Conservation (phyloP, 30 jellyfish, hydroid and myxozoan species). For the Morbakka virulenta region DNA sequence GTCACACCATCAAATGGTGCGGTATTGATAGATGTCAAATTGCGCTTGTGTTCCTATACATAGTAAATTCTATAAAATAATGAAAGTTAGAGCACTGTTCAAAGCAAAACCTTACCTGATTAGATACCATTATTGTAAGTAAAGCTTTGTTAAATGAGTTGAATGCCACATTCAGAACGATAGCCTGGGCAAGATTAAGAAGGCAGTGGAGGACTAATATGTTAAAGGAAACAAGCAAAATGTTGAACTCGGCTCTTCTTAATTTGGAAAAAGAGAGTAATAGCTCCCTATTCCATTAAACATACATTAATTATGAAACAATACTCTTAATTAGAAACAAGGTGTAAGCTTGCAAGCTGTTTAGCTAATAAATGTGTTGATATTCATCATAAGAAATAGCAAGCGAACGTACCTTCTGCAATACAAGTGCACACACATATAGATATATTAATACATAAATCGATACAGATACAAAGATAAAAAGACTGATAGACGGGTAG, state of each 20-base stretch:
- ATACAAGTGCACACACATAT: too few species aligned
- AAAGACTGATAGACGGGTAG: too few species aligned
- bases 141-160: conserved; percentile 93
- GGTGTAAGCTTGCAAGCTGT: background rate
- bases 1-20: background rate
- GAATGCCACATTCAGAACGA: conserved; percentile 89
- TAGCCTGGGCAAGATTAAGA: conserved; percentile 87
- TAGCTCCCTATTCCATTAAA: too few species aligned
- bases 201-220: conserved; percentile 70
- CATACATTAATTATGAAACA: background rate
- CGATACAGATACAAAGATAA: too few species aligned
- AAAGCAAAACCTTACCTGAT: conserved; percentile 98
- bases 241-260: too few species aligned
- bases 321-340: background rate
- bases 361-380: background rate
- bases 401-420: too few species aligned
- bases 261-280: too few species aligned
- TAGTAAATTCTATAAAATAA: too few species aligned
- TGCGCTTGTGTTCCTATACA: too few species aligned
- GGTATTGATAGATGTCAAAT: background rate
- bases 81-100: too few species aligned
- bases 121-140: conserved; percentile 89
- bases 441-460: too few species aligned
- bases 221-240: conserved; percentile 1
- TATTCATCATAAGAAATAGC: background rate